Evolutionary conservation across 2,113 vertebrate species (phyloP).

Genomic region (Urocitellus parryii): DNA sequence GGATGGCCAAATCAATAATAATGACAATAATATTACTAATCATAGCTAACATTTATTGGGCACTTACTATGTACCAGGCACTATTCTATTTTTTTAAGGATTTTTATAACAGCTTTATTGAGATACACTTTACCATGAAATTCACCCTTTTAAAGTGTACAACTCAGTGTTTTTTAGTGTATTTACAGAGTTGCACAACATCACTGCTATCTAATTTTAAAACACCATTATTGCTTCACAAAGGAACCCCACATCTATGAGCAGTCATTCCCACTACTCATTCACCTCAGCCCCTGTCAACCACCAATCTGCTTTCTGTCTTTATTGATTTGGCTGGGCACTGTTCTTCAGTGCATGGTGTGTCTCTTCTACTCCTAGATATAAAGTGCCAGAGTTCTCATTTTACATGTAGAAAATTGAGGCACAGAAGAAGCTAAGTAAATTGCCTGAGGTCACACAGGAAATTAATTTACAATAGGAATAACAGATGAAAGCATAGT

Average conservation of each 20-base stretch:
- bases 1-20: constrained; percentile 51
- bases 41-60: constrained; percentile 68
- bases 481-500: constrained; percentile 27
- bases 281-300: not conserved
- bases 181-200: not conserved
- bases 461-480: constrained; percentile 42
- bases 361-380: not conserved
- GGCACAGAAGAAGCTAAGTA: constrained; percentile 30
- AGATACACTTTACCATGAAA: constrained; percentile 57
- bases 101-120: constrained; percentile 61
- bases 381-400: constrained; percentile 37
- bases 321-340: not conserved
- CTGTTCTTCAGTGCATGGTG: not conserved
- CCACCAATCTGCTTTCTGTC: constrained; percentile 17
- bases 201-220: constrained; percentile 34
- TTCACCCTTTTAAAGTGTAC: constrained; percentile 54
- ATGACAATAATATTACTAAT: constrained; percentile 52
- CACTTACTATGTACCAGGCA: constrained; percentile 59
- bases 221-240: constrained; percentile 30
- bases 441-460: not conserved
- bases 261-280: not conserved
- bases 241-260: not conserved
- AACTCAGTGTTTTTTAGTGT: constrained; percentile 42
- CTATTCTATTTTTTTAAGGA: constrained; percentile 67
- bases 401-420: constrained; percentile 59